These are phyloP conservation scores for Caenorhabditis sp. DNA, from an alignment of 2,888 invertebrate genomes.

Conservation along the genomic window DNA sequence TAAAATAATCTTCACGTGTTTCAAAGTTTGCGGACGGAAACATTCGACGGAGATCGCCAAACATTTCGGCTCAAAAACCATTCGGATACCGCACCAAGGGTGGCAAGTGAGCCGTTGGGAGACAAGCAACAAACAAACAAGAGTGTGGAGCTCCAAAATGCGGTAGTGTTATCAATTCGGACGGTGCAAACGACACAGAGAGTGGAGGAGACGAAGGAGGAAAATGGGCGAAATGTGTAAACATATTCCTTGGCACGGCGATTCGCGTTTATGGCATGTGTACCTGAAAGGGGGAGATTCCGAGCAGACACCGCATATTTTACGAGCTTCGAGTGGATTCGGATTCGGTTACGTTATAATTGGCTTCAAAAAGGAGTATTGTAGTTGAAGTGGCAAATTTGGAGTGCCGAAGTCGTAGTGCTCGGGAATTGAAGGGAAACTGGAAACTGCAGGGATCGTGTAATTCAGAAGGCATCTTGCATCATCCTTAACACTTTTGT, in stretches of 20 bases:
- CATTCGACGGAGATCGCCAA: background rate
- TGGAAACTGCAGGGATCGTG: no score
- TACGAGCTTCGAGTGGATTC: background rate
- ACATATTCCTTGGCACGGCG: slow-evolving; percentile 51
- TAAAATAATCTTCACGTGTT: background rate
- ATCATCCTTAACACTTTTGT: no score
- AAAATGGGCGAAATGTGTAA: slow-evolving; percentile 39
- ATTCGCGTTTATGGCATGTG: slow-evolving; percentile 47
- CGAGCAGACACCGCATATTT: background rate
- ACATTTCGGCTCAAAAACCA: slow-evolving; percentile 10
- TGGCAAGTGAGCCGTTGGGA: background rate
- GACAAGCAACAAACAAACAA: slow-evolving; percentile 42
- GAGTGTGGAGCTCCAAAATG: slow-evolving; percentile 40
- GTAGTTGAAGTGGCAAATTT: no score
- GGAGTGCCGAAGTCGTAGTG: no score
- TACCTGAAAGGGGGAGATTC: no score
- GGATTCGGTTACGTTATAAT: no score
- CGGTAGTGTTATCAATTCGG: slow-evolving; percentile 50
- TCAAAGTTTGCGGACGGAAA: background rate
- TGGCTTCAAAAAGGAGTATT: no score
- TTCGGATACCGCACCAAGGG: no score
- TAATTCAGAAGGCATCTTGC: no score
- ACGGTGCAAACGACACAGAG: slow-evolving; percentile 36
- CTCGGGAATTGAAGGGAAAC: no score
- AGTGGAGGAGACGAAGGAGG: background rate